Conservation (phyloP, 53 echinoderm and acorn worm genomes). For the Stichopus horrens region DNA sequence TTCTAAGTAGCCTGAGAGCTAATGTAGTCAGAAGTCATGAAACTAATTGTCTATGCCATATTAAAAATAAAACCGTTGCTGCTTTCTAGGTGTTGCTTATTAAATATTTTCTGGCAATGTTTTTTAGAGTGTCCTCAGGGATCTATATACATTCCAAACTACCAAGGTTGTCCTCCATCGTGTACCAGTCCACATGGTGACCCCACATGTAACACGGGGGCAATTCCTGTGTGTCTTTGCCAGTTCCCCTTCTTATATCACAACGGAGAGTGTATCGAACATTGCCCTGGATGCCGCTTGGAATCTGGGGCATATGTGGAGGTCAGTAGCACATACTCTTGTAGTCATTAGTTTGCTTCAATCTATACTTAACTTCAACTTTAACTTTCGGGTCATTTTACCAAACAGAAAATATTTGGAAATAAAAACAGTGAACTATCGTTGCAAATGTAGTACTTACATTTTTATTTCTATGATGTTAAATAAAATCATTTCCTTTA, state of each 20-base stretch:
- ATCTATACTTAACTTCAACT: too few species aligned
- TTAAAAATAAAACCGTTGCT: too few species aligned
- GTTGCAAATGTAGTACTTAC: too few species aligned
- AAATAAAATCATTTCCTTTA: too few species aligned
- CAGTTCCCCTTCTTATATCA: background rate
- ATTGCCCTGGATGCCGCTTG: background rate
- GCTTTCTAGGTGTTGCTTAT: too few species aligned
- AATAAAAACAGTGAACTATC: background rate
- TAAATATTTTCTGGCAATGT: background rate
- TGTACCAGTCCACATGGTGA: background rate
- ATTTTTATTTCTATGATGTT: too few species aligned
- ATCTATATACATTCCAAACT: background rate
- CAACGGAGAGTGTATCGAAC: background rate
- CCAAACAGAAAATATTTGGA: background rate
- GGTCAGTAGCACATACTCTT: background rate
- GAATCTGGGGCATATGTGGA: background rate
- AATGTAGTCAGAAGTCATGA: too few species aligned
- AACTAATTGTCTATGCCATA: too few species aligned
- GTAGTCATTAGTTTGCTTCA: too few species aligned
- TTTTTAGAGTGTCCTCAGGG: background rate
- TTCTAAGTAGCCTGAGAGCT: too few species aligned
- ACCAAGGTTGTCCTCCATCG: background rate
- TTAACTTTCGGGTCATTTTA: background rate
- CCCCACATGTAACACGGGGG: background rate
- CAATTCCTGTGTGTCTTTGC: background rate